Evolutionary conservation across 2,888 invertebrate species (phyloP).

Genomic region (Leptopilina drosophilae): DNA sequence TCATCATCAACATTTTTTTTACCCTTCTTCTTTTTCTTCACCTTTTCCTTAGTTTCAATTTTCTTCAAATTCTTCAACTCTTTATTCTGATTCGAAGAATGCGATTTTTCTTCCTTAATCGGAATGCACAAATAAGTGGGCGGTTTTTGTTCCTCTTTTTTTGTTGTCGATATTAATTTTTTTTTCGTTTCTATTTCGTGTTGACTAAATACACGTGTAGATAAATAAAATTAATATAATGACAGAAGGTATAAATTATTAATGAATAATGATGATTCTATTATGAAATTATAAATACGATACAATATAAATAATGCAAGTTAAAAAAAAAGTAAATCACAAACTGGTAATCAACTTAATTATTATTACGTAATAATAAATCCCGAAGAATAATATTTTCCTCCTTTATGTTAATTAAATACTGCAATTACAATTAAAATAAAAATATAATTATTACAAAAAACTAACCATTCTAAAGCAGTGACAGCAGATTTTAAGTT

Average conservation of each 20-base stretch:
- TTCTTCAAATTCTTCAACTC: background rate
- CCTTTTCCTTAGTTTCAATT: slow-evolving; percentile 1
- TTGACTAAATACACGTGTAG: background rate
- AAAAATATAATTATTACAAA: slow-evolving; percentile 10
- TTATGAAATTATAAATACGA: background rate
- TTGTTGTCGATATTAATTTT: background rate
- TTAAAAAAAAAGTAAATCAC: background rate
- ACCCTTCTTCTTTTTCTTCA: background rate
- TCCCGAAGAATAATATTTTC: too few relatives aligned
- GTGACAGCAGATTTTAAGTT: slow-evolving; percentile 56
- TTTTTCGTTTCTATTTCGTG: background rate
- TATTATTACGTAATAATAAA: too few relatives aligned
- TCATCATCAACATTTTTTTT: background rate
- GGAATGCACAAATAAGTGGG: background rate
- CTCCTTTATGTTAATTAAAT: too few relatives aligned
- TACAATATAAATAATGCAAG: background rate
- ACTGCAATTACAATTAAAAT: background rate
- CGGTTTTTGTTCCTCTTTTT: background rate
- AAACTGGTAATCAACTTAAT: too few relatives aligned
- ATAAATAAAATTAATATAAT: background rate
- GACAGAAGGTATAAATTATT: background rate
- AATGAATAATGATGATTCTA: background rate
- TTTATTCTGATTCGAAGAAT: background rate
- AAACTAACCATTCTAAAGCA: slow-evolving; percentile 59
- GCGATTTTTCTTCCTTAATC: background rate